phyloP scores from a whole-genome alignment of 64 coral and sea anemone genomes.

The Actinia tenebrosa region DNA sequence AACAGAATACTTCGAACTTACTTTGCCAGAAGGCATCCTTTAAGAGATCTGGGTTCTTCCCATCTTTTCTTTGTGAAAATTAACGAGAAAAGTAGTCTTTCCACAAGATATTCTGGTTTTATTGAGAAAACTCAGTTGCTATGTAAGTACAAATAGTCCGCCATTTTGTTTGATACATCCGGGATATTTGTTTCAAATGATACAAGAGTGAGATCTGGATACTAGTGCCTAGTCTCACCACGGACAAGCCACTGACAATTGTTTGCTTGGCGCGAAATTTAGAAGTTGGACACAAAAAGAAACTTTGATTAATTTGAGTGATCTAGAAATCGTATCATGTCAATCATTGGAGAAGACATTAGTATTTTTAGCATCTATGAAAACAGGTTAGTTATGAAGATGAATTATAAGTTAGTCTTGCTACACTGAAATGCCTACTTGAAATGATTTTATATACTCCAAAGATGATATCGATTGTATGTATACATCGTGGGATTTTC shows the following conservation, averaged over 20 bases:
- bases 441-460: too few relatives aligned
- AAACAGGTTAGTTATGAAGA: too few relatives aligned
- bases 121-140: slow-evolving; percentile 27
- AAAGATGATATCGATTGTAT: too few relatives aligned
- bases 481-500: too few relatives aligned
- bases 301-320: neutral
- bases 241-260: neutral
- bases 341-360: neutral
- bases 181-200: neutral
- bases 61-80: neutral
- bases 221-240: neutral
- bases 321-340: neutral
- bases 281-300: neutral
- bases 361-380: too few relatives aligned
- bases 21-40: slow-evolving; percentile 70
- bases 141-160: slow-evolving; percentile 61
- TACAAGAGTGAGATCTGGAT: neutral
- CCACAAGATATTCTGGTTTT: neutral
- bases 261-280: slow-evolving; percentile 14
- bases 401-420: too few relatives aligned
- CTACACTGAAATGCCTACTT: too few relatives aligned
- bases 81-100: neutral
- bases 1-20: neutral
- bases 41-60: neutral
- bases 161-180: slow-evolving; percentile 41